Evolutionary conservation across 2,113 vertebrate species (phyloP), one percentile per base, ranked within the genome.

Genomic region (Xenopus tropicalis): DNA sequence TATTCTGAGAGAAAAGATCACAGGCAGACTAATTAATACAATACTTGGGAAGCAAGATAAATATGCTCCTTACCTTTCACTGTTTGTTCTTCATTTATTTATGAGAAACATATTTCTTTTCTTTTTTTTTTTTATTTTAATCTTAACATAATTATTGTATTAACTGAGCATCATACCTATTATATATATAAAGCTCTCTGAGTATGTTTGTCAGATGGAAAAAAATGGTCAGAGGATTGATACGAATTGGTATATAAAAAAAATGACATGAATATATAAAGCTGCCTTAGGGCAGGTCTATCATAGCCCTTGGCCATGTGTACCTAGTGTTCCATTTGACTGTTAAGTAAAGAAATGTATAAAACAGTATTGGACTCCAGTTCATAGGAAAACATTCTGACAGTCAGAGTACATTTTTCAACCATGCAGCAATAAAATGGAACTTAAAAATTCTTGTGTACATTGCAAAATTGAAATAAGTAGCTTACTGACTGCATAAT

Each of bases 221-320:
- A 66, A 57, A 14, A 59, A 61, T 43, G 11, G 57, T 54, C 44
- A 19, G 14, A 51, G 43, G 37, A 23, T 17, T 29, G 42, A 67
- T 67, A 48, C 16, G 43, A 59, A 67, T 66, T 66, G 52, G 29
- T 46, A 68, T 52, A 68, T n/a, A 66, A 71, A 68, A 67, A 74
- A 46, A 11, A 51, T 52, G 14, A 17, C 46, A 48, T 48, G 65
- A 74, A 68, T 67, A 74, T 67, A 74, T 66, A 68, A 68, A 42
- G 43, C 14, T n/a, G 71, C 71, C 65, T 29, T 46, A 29, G 66
- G 72, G 57, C 65, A 74, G 72, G 72, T 67, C 72, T 67, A 4
- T 52, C 72, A 48, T 59, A 48, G 65, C 72, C 72, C 23, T 9
- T 51, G 29, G 72, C 65, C 65, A 58, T 58, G 11, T 66, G 71